Percentiles rank a stretch among this genome's conserved stretches.
These are phyloP conservation scores for Pseudomyrmex flavicornis DNA, from an alignment of 1,140 invertebrate species.

Conservation along the genomic window DNA sequence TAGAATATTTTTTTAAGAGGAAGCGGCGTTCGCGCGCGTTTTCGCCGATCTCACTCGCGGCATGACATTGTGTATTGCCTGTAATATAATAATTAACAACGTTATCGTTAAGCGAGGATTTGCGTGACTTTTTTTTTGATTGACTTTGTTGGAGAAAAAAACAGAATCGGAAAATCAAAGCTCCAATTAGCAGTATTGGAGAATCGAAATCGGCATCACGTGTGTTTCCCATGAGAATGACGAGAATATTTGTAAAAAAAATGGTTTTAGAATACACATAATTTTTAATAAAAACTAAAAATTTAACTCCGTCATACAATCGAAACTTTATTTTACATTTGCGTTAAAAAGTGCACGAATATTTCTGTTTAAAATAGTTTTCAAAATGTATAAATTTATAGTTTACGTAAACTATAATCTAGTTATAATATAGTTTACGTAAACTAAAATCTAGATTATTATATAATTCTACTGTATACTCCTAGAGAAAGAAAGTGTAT, in stretches of 20 bases:
- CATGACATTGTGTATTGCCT: constrained; percentile 22
- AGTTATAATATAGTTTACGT: no score
- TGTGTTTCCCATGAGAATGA: neutral
- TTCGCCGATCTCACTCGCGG: constrained; percentile 37
- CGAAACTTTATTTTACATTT: neutral
- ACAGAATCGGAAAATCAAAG: constrained; percentile 56
- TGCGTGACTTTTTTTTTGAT: neutral
- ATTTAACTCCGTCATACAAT: neutral
- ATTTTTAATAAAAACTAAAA: neutral
- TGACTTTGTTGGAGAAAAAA: constrained; percentile 41
- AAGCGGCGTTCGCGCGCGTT: neutral
- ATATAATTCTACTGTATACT: no score
- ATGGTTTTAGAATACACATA: neutral
- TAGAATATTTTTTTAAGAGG: constrained; percentile 36
- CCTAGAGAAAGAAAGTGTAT: no score
- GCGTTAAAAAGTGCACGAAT: neutral
- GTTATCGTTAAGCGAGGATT: constrained; percentile 14
- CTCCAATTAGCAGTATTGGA: neutral
- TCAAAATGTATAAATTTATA: neutral
- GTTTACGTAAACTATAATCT: no score
- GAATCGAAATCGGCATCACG: constrained; percentile 1
- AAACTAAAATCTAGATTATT: no score
- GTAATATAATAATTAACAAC: constrained; percentile 64
- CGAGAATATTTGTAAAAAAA: neutral
- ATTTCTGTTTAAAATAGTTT: constrained; percentile 1